These are phyloP conservation scores for Steinernema hermaphroditum DNA, from an alignment of 2,888 invertebrate genomes.

Conservation along the genomic window DNA sequence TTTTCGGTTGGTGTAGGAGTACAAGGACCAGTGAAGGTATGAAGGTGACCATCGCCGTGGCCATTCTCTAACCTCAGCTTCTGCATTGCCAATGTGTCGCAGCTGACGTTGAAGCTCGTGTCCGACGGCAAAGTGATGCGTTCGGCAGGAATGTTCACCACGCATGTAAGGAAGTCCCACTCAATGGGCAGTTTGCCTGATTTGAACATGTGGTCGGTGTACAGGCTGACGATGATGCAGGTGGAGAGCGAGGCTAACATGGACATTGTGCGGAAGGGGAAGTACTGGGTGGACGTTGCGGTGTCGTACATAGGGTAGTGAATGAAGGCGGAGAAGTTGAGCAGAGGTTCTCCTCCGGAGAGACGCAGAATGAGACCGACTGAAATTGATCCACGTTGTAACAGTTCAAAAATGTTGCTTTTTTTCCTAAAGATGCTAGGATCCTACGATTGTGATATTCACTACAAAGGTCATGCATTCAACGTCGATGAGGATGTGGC, in stretches of 20 bases:
- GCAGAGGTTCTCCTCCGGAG: slow-evolving; percentile 83
- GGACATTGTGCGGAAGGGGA: slow-evolving; percentile 92
- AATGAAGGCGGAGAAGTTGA: slow-evolving; percentile 81
- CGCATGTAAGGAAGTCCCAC: slow-evolving; percentile 61
- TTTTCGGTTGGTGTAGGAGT: slow-evolving; percentile 27
- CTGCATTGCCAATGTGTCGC: slow-evolving; percentile 52
- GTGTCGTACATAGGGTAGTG: slow-evolving; percentile 78
- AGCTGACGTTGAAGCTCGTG: slow-evolving; percentile 59
- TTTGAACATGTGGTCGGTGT: slow-evolving; percentile 54
- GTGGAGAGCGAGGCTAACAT: slow-evolving; percentile 86
- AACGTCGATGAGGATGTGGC: no score
- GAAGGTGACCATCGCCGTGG: slow-evolving; percentile 24
- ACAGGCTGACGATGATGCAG: slow-evolving; percentile 73
- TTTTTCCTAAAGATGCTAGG: no score
- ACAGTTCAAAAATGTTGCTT: no score
- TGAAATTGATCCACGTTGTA: slow-evolving; percentile 34
- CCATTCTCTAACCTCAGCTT: slow-evolving; percentile 40
- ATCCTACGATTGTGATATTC: no score
- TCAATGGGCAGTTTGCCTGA: slow-evolving; percentile 56
- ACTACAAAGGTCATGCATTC: no score
- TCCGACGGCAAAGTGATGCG: slow-evolving; percentile 61
- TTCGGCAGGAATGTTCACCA: slow-evolving; percentile 62
- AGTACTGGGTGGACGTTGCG: slow-evolving; percentile 75
- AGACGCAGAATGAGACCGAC: slow-evolving; percentile 73
- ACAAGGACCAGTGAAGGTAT: slow-evolving; percentile 11